phyloP scores from a whole-genome alignment of 2,888 invertebrate genomes.

The Caenorhabditis macrosperma region DNA sequence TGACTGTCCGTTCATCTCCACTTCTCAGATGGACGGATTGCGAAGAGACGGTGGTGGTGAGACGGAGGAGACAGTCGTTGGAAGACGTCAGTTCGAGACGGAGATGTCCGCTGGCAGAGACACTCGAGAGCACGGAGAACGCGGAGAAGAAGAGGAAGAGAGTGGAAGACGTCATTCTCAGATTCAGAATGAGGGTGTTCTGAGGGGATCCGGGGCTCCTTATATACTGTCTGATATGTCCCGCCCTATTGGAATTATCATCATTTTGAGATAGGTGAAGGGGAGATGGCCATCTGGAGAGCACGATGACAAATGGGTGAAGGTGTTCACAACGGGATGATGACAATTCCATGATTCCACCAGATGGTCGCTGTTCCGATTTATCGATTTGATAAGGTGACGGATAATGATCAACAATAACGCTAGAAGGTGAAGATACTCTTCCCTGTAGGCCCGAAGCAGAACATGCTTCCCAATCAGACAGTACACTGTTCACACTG shows the following conservation, averaged over 20 bases:
- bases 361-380: too few relatives aligned
- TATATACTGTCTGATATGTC: not conserved
- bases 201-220: not conserved
- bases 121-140: not conserved
- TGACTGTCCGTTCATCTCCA: not conserved
- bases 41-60: not conserved
- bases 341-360: too few relatives aligned
- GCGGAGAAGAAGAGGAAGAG: not conserved
- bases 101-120: slow-evolving; percentile 6
- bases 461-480: too few relatives aligned
- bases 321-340: too few relatives aligned
- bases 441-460: too few relatives aligned
- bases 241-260: not conserved
- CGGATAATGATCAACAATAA: too few relatives aligned
- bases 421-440: too few relatives aligned
- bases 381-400: too few relatives aligned
- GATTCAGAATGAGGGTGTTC: not conserved
- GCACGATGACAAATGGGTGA: not conserved
- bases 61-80: slow-evolving; percentile 6
- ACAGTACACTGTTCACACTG: too few relatives aligned
- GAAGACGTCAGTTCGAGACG: not conserved
- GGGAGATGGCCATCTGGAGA: not conserved
- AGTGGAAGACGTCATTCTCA: not conserved
- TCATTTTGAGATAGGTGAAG: not conserved
- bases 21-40: not conserved